phyloP scores from a whole-genome alignment of 2,888 invertebrate genomes.

The Invenusta paracnida region DNA sequence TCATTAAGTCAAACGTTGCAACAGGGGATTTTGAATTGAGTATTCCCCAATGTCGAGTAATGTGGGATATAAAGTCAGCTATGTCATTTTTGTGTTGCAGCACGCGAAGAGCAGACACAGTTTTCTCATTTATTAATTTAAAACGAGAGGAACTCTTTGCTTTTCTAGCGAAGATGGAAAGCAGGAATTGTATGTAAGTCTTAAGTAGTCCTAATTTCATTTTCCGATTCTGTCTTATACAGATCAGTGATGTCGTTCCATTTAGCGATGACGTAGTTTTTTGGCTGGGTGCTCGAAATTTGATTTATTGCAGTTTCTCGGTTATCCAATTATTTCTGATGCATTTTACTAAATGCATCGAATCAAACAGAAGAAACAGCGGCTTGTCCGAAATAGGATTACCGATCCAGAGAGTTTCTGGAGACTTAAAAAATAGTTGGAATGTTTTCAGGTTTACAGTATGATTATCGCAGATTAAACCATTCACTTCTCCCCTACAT shows the following conservation, averaged over 20 bases:
- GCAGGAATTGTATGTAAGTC: not conserved
- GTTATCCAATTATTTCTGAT: constrained; percentile 33
- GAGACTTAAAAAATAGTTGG: not conserved
- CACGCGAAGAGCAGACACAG: not conserved
- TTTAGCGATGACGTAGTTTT: not conserved
- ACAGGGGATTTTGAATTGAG: not conserved
- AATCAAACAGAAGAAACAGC: constrained; percentile 20
- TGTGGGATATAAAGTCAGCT: not conserved
- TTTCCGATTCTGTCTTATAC: not conserved
- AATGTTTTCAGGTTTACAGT: not conserved
- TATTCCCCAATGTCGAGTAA: constrained; percentile 11
- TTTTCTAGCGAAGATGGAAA: constrained; percentile 22
- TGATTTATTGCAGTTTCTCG: not conserved
- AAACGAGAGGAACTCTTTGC: not conserved
- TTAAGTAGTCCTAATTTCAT: not conserved
- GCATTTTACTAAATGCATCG: constrained; percentile 11
- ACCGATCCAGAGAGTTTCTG: not conserved
- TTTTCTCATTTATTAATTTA: constrained; percentile 3
- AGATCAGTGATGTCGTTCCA: constrained; percentile 29
- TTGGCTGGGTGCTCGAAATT: not conserved
- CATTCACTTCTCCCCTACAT: not conserved
- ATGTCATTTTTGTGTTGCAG: not conserved
- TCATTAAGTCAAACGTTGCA: constrained; percentile 18
- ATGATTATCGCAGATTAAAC: constrained; percentile 5
- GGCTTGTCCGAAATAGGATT: not conserved